These are phyloP conservation scores for Baccha elongata DNA, from an alignment of 2,888 invertebrate species.

Conservation along the genomic window DNA sequence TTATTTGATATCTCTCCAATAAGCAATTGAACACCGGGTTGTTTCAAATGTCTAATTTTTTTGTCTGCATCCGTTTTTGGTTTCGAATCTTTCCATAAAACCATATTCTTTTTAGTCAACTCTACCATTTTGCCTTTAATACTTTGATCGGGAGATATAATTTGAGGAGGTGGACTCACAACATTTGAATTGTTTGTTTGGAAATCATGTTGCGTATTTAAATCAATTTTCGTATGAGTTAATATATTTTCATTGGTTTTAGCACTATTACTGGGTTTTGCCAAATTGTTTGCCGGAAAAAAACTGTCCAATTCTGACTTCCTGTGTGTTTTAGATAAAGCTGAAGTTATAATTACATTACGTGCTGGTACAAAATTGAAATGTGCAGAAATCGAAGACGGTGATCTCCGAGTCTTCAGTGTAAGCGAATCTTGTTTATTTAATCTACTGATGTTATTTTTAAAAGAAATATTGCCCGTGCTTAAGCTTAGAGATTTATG, in stretches of 20 bases:
- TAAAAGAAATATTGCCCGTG: slow-evolving; percentile 79
- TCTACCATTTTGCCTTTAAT: slow-evolving; percentile 50
- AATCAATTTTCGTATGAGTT: slow-evolving; percentile 29
- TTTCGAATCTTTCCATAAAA: slow-evolving; percentile 60
- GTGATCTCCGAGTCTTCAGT: slow-evolving; percentile 79
- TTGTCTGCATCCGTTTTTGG: slow-evolving; percentile 41
- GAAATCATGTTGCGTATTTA: not conserved
- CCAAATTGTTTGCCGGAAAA: slow-evolving; percentile 82
- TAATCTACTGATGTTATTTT: slow-evolving; percentile 79
- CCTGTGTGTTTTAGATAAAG: slow-evolving; percentile 81
- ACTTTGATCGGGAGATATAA: slow-evolving; percentile 65
- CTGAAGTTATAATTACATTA: slow-evolving; percentile 80
- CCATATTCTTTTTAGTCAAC: slow-evolving; percentile 62
- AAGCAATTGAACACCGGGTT: slow-evolving; percentile 71
- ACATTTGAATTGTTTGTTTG: slow-evolving; percentile 56
- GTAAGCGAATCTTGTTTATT: slow-evolving; percentile 83
- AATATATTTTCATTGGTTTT: slow-evolving; percentile 45
- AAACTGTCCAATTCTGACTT: slow-evolving; percentile 84
- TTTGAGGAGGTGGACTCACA: slow-evolving; percentile 79
- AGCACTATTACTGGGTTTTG: slow-evolving; percentile 80
- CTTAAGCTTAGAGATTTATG: slow-evolving; percentile 81
- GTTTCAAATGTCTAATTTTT: slow-evolving; percentile 47
- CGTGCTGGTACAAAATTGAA: slow-evolving; percentile 76
- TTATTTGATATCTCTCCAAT: slow-evolving; percentile 54
- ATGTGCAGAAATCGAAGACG: slow-evolving; percentile 81